Evolutionary conservation across 2,113 vertebrate species (phyloP).

Genomic region (Charina bottae): DNA sequence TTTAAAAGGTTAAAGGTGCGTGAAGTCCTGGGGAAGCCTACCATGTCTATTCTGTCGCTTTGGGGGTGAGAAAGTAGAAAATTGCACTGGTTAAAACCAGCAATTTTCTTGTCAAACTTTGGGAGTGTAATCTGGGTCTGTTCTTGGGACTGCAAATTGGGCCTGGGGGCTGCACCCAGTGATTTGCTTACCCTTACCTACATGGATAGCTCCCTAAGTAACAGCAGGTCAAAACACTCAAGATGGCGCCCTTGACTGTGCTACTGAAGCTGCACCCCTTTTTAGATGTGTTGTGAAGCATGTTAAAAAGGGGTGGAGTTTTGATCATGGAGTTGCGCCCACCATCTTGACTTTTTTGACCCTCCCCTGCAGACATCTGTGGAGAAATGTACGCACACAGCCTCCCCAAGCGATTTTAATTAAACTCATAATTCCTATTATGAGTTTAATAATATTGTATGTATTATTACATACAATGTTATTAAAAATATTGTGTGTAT

Average conservation of each 20-base stretch:
- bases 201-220: background rate
- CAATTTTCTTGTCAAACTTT: background rate
- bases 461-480: too few species aligned
- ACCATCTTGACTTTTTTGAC: background rate
- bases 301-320: background rate
- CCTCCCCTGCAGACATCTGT: background rate
- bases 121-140: background rate
- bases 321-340: background rate
- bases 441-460: too few species aligned
- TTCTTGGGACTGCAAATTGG: background rate
- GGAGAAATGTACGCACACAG: background rate
- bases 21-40: background rate
- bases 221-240: background rate
- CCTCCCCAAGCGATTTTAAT: background rate
- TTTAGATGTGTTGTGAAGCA: background rate
- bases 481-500: too few species aligned
- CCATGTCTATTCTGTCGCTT: background rate
- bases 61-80: background rate
- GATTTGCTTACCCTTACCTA: background rate
- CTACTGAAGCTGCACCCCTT: background rate
- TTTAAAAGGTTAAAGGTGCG: background rate
- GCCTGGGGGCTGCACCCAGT: background rate
- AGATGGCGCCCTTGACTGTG: background rate
- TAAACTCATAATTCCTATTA: background rate
- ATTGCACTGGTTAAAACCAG: background rate